Evolutionary conservation across 2,113 vertebrate genomes (phyloP).

Genomic region (Petrocephalus zakoni): DNA sequence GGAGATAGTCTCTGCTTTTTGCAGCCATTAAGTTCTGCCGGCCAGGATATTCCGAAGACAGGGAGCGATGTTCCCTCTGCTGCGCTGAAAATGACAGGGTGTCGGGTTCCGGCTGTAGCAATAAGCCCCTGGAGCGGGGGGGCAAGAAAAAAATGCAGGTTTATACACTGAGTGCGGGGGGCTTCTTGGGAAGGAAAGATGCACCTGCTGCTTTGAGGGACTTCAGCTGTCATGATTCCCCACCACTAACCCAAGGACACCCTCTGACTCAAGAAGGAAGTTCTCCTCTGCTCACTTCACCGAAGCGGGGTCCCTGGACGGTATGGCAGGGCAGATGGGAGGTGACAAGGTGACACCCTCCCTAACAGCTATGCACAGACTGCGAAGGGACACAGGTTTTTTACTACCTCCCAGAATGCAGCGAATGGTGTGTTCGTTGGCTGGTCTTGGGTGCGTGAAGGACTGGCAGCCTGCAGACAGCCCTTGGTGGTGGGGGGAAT

Average conservation of each 20-base stretch:
- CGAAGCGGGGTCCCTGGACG: neutral
- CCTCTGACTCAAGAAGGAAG: neutral
- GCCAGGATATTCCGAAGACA: too few relatives aligned
- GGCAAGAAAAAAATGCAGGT: neutral
- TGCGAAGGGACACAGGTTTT: neutral
- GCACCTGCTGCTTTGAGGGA: neutral
- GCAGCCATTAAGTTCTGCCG: neutral
- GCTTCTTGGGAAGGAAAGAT: neutral
- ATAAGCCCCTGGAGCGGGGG: too few relatives aligned
- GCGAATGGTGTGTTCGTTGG: neutral
- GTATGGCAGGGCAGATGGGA: neutral
- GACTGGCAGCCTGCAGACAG: neutral
- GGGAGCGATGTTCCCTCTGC: too few relatives aligned
- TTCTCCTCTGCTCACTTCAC: neutral
- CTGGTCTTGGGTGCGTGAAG: neutral
- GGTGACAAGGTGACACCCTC: constrained; percentile 8
- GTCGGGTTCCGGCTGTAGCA: too few relatives aligned
- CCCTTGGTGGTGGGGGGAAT: neutral
- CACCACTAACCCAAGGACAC: neutral
- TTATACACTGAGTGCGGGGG: neutral
- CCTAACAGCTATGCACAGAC: neutral
- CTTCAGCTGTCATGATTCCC: neutral
- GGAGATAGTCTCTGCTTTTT: neutral
- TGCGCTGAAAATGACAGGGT: too few relatives aligned
- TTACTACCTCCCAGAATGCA: neutral